Base-by-base conservation (phyloP, 2,797 vertebrate genomes). In the Aotus griseimembra region DNA sequence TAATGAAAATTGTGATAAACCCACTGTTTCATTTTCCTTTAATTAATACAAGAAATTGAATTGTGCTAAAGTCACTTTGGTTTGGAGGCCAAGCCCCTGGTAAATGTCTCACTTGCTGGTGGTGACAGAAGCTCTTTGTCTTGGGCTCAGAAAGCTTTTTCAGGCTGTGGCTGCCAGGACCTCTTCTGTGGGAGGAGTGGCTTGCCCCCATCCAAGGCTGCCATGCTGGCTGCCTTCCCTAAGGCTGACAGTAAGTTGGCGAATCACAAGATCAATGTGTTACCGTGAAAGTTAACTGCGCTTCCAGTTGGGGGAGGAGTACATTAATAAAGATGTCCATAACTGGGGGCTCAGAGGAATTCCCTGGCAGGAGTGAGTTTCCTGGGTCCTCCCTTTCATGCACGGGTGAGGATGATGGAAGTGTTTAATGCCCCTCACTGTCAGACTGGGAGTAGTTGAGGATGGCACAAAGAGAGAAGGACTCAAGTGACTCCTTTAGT, bases 1-100 rank as follows among this genome's bases (percentile, higher is more conserved):
- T 97, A 97, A 98, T 97, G 97, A 94, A 96, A 97, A 97, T 46
- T 95, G 87, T 83, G 87, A 97, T 96, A 97, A 98, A 95, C 75
- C 55, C 77, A 85, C 46, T 46, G 61, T 97, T 97, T 96, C 94
- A 79, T 96, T 97, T 95, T 93, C 87, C 76, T 58, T 93, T 97
- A 97, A 98, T 98, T 97, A 98, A 98, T 95, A 80, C 58, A 90
- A 97, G 84, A 75, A 48, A 97, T 58, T 96, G 96, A 96, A 93
- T 83, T 96, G 95, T 94, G 64, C 85, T 92, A 36, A 97, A 93
- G 84, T 97, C 95, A 96, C 95, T 97, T 90, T 80, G 84, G 95
- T 96, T 97, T 89, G 91, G 89, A 97, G 80, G 89, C 67, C 33
- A 79, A 94, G 64, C 24, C 80, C 36, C 61, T 52, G 93, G 89